Evolutionary conservation across 2,888 invertebrate genomes (phyloP).

Genomic region (Gari tellinella): DNA sequence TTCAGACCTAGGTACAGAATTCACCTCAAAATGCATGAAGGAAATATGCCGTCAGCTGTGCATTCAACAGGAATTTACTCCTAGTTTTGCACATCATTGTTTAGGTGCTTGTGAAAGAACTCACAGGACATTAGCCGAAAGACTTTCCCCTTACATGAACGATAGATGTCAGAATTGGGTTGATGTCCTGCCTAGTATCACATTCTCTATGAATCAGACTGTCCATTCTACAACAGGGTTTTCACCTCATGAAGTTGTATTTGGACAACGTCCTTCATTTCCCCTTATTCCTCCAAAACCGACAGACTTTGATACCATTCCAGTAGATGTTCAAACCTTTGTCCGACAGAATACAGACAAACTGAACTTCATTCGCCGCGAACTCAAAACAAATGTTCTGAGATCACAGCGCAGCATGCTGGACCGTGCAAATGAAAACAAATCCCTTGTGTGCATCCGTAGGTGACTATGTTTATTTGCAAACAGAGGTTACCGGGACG

Average conservation of each 20-base stretch:
- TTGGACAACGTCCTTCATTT: slow-evolving; percentile 49
- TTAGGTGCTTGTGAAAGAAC: too few relatives aligned
- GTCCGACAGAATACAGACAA: neutral
- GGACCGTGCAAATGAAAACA: slow-evolving; percentile 11
- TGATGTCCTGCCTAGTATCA: slow-evolving; percentile 34
- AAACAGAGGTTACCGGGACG: slow-evolving; percentile 30
- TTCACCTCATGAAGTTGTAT: too few relatives aligned
- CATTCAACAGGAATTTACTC: too few relatives aligned
- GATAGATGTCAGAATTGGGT: too few relatives aligned
- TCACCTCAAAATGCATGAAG: too few relatives aligned
- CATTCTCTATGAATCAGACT: slow-evolving; percentile 52
- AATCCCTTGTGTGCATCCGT: slow-evolving; percentile 10
- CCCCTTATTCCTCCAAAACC: slow-evolving; percentile 10
- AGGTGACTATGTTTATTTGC: slow-evolving; percentile 56
- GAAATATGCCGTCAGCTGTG: too few relatives aligned
- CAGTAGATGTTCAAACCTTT: slow-evolving; percentile 7
- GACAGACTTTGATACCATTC: neutral
- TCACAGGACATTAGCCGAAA: too few relatives aligned
- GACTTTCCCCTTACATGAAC: too few relatives aligned
- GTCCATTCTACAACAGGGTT: slow-evolving; percentile 37
- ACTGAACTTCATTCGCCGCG: neutral
- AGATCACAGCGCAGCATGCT: slow-evolving; percentile 25
- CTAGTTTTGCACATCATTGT: slow-evolving; percentile 31
- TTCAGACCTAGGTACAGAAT: too few relatives aligned
- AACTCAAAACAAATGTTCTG: slow-evolving; percentile 14